Base-by-base conservation (phyloP, 1,140 invertebrate genomes). In the Pinna nobilis region DNA sequence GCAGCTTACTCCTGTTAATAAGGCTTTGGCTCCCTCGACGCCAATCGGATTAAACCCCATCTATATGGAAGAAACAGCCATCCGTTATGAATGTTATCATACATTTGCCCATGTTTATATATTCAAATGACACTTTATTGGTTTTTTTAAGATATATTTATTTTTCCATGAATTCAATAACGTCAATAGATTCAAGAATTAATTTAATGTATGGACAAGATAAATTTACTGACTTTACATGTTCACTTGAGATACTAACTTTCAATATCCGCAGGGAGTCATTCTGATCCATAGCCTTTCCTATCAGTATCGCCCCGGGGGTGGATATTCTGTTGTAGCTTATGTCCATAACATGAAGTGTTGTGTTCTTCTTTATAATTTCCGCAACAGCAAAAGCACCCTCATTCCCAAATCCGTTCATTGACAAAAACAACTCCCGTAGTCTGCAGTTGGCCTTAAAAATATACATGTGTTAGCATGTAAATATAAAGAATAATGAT, bases 371-470 rank as follows among this genome's bases (percentile, higher is more conserved):
- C 51, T 74, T 75, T 1, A 86, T 32, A 3, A 83, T 81, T 13
- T 79, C 79, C 7, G 75, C 77, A 4, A 85, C 57, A 7, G 75
- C 74, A 39, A 78, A 66, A 6, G 80, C 80, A 1, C 78, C 83
- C 35, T 82, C 82, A 53, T 81, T 73, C 15, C 75, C 80, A 11
- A 84, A 65, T 6, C 83, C 82, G 49, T 84, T 84, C 74, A 82
- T 80, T 5, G 83, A 35, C 28, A 84, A 75, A 55, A 82, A 81
- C 9, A 83, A 68, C 44, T 74, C 68, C 49, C 77, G 70, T 25
- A 85, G 35, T 25, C 80, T 61, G 55, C 63, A 63, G 63, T 83
- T 84, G 4, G n/a, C n/a, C n/a, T n/a, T n/a, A n/a, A n/a, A n/a
- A n/a, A n/a, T n/a, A n/a, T n/a, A n/a, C n/a, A n/a, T n/a, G n/a